Evolutionary conservation across 2,113 vertebrate genomes (phyloP), one percentile per base, ranked within the genome.

Genomic region (Trogon melanurus): DNA sequence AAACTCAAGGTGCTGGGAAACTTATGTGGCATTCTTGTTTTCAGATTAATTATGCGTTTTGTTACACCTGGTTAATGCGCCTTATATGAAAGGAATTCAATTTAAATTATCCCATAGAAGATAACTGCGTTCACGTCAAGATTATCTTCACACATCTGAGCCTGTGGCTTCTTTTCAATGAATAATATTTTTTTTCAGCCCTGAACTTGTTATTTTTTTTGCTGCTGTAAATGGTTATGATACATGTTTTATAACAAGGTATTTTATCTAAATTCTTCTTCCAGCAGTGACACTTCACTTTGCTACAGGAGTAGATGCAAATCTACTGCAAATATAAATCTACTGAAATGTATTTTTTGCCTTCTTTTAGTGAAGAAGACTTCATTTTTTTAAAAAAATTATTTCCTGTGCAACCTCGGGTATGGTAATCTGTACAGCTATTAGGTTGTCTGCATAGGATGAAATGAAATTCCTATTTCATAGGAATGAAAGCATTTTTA

Each of bases 401-500:
- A n/a, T 94, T 97, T 97, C 66, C 61, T 90, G 45, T 93, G 94
- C 81, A 83, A 57, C 26, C n/a, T 47, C 22, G 34, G 56, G 18
- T 93, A 89, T 5, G 93, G 97, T 93, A 97, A 96, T 97, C 81
- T 97, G 81, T 96, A 90, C 69, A 88, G 86, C 88, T 97, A 78
- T 96, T 97, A 96, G 51, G 82, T 74, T 96, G 79, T 85, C 70
- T 89, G 85, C 90, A 91, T 95, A 85, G 30, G 66, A 88, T 69
- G n/a, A 95, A 90, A 90, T 87, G 44, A 94, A 80, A 95, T 91
- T 95, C 82, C 45, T 44, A n/a, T 76, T 88, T 95, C 89, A 80
- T 62, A 89, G 66, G 81, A 97, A 93, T 86, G 65, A 95, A 97
- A 96, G 25, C 22, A 95, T 97, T 98, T 95, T 97, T 94, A 98